Evolutionary conservation across 2,797 vertebrate species (phyloP).

Genomic region (Oophaga sylvatica): DNA sequence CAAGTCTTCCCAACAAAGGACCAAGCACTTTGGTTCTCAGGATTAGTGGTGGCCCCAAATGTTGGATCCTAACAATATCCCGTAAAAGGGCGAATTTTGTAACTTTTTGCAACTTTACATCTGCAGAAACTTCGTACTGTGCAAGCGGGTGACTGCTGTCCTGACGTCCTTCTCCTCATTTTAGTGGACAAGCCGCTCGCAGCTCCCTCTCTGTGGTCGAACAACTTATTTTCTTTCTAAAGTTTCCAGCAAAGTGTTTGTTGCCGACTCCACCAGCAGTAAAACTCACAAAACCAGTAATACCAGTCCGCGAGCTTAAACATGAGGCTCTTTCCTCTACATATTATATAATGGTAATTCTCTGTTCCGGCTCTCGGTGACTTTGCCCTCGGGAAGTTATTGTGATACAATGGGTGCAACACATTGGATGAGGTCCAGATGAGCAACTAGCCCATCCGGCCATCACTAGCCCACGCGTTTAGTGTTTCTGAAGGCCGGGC

Average conservation of each 20-base stretch:
- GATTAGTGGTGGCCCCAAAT: no score
- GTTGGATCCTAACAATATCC: neutral
- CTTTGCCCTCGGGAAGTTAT: neutral
- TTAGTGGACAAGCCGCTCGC: neutral
- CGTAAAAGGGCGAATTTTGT: neutral
- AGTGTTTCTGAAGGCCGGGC: neutral
- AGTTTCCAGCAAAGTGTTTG: neutral
- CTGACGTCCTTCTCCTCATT: neutral
- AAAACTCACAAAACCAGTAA: slow-evolving; percentile 23
- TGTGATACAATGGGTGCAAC: slow-evolving; percentile 1
- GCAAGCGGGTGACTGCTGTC: neutral
- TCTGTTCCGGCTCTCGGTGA: neutral
- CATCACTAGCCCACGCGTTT: neutral
- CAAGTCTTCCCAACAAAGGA: neutral
- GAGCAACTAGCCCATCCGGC: slow-evolving; percentile 23
- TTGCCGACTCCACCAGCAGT: neutral
- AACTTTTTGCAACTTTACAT: neutral
- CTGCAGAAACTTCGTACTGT: neutral
- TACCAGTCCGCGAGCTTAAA: slow-evolving; percentile 16
- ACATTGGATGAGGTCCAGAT: neutral
- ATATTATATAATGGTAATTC: slow-evolving; percentile 41
- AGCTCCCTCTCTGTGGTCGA: neutral
- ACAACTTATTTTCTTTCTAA: neutral
- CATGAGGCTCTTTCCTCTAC: slow-evolving; percentile 41
- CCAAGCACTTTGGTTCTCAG: no score